Evolutionary conservation across 2,888 invertebrate genomes (phyloP).

Genomic region (Dolichomitus sp.): DNA sequence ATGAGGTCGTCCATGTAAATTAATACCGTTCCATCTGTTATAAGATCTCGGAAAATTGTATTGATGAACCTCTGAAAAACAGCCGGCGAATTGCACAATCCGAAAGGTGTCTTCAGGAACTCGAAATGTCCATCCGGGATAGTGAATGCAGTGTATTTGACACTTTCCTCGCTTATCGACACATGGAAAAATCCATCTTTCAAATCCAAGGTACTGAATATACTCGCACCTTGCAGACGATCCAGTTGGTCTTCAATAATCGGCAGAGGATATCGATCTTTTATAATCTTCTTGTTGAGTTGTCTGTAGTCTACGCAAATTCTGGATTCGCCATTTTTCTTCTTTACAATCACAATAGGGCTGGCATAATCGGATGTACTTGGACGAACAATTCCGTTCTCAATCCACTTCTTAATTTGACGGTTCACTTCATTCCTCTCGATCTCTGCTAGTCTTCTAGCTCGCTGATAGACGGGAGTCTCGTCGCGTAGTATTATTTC

Average conservation of each 20-base stretch:
- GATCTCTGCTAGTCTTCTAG: slow-evolving; percentile 66
- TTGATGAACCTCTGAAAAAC: slow-evolving; percentile 70
- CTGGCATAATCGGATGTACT: slow-evolving; percentile 77
- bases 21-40: too few relatives aligned
- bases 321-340: too few relatives aligned
- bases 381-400: slow-evolving; percentile 72
- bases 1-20: too few relatives aligned
- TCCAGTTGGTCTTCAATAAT: slow-evolving; percentile 61
- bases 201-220: slow-evolving; percentile 70
- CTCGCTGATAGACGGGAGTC: slow-evolving; percentile 71
- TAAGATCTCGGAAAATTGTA: too few relatives aligned
- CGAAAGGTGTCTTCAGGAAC: slow-evolving; percentile 71
- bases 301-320: too few relatives aligned
- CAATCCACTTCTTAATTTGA: slow-evolving; percentile 75
- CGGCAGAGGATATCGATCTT: slow-evolving; percentile 68
- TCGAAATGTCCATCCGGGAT: slow-evolving; percentile 71
- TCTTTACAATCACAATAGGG: slow-evolving; percentile 71
- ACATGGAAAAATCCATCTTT: slow-evolving; percentile 75
- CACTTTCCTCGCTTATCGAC: slow-evolving; percentile 64
- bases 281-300: slow-evolving; percentile 78
- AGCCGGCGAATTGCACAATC: slow-evolving; percentile 71
- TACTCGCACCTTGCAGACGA: slow-evolving; percentile 43
- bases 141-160: slow-evolving; percentile 72
- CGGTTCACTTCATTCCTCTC: slow-evolving; percentile 72
- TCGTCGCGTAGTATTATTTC: slow-evolving; percentile 74